These are phyloP conservation scores for Orthonychiurus folsomi DNA, from an alignment of 2,888 invertebrate genomes.

Conservation along the genomic window DNA sequence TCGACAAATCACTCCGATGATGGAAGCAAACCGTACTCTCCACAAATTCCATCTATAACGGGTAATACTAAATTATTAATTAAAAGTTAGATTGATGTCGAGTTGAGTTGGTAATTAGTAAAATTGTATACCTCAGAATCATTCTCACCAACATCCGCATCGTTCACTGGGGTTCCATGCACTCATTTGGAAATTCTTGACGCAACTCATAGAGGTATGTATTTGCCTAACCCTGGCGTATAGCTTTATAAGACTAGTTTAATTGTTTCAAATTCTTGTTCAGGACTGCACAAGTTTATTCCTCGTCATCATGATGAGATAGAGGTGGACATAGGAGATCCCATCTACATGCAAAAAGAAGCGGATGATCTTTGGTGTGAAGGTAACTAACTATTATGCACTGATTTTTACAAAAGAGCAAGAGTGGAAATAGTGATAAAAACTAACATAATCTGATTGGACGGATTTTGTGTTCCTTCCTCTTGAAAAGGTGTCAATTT, in stretches of 20 bases:
- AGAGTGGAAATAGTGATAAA: not conserved
- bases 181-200: slow-evolving; percentile 76
- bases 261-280: no score
- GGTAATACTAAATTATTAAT: no score
- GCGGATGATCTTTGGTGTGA: slow-evolving; percentile 97
- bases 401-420: no score
- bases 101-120: no score
- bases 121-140: slow-evolving; percentile 46
- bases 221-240: no score
- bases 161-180: slow-evolving; percentile 63
- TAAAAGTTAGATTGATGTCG: no score
- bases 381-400: no score
- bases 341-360: slow-evolving; percentile 91
- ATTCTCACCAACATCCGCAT: slow-evolving; percentile 54
- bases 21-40: slow-evolving; percentile 64
- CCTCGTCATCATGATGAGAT: slow-evolving; percentile 93
- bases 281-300: slow-evolving; percentile 89
- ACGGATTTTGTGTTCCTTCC: not conserved
- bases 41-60: slow-evolving; percentile 56
- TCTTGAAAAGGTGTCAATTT: slow-evolving; percentile 85
- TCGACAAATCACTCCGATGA: slow-evolving; percentile 87
- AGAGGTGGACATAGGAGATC: slow-evolving; percentile 93
- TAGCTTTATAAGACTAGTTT: no score
- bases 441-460: not conserved
- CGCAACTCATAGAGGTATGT: slow-evolving; percentile 90